Evolutionary conservation across 2,888 invertebrate species (phyloP).

Genomic region (Pristionchus entomophagus): DNA sequence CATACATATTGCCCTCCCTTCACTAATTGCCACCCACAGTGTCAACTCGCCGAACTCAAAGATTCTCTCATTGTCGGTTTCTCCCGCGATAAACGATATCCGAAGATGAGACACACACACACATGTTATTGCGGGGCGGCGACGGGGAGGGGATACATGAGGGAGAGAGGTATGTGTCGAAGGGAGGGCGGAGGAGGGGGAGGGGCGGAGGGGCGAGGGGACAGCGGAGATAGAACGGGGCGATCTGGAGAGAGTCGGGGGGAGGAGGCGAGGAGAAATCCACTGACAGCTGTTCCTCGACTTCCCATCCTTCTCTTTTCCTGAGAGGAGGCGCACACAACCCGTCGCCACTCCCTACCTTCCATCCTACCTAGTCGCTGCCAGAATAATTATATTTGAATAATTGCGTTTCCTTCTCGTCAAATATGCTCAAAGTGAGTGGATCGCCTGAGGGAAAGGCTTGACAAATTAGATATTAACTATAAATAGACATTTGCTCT

Average conservation of each 20-base stretch:
- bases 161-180: no score
- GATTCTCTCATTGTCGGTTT: no score
- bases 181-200: neutral
- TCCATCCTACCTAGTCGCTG: neutral
- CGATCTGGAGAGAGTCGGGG: neutral
- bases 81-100: neutral
- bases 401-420: no score
- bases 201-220: neutral
- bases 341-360: neutral
- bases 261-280: neutral
- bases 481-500: no score
- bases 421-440: constrained; percentile 28
- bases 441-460: no score
- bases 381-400: no score
- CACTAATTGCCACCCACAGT: no score
- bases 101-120: neutral
- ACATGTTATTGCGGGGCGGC: constrained; percentile 16
- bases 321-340: neutral
- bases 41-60: no score
- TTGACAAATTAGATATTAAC: no score
- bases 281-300: neutral
- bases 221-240: neutral
- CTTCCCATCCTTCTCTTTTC: neutral
- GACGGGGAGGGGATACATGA: no score
- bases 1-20: no score